These are phyloP conservation scores for Rachycentron canadum DNA, from an alignment of 2,797 vertebrate species.

Conservation along the genomic window DNA sequence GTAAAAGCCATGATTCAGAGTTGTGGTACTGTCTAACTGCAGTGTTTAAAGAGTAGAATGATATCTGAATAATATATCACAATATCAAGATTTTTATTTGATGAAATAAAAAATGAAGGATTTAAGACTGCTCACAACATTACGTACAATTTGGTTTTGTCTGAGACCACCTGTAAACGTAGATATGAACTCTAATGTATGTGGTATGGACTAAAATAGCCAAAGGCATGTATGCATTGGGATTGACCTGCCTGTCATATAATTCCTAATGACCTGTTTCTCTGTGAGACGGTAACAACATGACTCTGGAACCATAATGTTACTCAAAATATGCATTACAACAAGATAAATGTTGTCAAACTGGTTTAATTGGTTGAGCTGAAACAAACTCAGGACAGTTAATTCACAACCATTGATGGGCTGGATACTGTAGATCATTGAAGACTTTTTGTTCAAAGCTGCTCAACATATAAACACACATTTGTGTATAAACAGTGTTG, in stretches of 20 bases:
- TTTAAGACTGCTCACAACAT: too few relatives aligned
- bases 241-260: not conserved
- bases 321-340: not conserved
- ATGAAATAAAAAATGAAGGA: not conserved
- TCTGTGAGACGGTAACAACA: not conserved
- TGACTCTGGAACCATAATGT: not conserved
- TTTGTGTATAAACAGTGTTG: conserved; percentile 57
- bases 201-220: not conserved
- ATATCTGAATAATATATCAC: not conserved
- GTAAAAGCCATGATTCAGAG: too few relatives aligned
- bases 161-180: not conserved
- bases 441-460: conserved; percentile 68
- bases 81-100: not conserved
- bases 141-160: too few relatives aligned
- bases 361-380: conserved; percentile 78
- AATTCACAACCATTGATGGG: conserved; percentile 63
- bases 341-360: conserved; percentile 57
- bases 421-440: conserved; percentile 60
- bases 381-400: conserved; percentile 77
- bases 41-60: not conserved
- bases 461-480: conserved; percentile 71
- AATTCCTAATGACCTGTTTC: not conserved
- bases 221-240: not conserved
- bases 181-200: not conserved
- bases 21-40: too few relatives aligned